Percentiles rank a stretch among this genome's conserved stretches.
phyloP scores from a whole-genome alignment of 2,797 vertebrate species.

The Platyrinchus mystaceus region DNA sequence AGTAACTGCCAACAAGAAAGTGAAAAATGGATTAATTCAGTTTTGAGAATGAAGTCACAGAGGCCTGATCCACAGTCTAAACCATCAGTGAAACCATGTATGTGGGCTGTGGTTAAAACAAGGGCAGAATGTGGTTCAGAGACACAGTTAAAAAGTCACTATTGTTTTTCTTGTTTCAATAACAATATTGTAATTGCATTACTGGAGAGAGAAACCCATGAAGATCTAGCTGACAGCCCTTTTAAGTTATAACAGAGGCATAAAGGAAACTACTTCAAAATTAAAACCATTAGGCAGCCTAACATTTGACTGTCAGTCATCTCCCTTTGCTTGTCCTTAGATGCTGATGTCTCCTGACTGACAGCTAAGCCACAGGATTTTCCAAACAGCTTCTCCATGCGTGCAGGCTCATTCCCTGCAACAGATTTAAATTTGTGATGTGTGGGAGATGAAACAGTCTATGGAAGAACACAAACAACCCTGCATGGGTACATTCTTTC shows the following conservation, averaged over 20 bases:
- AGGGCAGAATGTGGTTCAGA: not conserved
- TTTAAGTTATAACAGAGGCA: not conserved
- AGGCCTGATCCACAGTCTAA: not conserved
- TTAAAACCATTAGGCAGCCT: not conserved
- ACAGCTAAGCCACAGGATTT: not conserved
- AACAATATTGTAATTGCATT: not conserved
- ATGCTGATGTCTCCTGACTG: not conserved
- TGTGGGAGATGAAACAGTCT: not conserved
- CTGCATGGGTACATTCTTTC: not conserved
- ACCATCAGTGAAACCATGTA: not conserved
- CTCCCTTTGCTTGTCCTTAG: not conserved
- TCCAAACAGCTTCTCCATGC: not conserved
- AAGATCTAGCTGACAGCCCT: not conserved
- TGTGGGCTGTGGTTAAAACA: not conserved
- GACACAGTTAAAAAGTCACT: not conserved
- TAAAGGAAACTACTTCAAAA: not conserved
- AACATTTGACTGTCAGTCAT: not conserved
- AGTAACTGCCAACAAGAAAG: not conserved
- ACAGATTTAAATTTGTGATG: not conserved
- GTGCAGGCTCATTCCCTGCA: not conserved
- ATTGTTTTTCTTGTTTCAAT: not conserved
- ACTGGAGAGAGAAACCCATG: not conserved
- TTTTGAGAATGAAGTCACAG: not conserved
- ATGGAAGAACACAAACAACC: not conserved
- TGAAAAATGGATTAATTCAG: not conserved